Evolutionary conservation across 1,140 invertebrate genomes (phyloP).

Genomic region (Drosophila pruinosa): DNA sequence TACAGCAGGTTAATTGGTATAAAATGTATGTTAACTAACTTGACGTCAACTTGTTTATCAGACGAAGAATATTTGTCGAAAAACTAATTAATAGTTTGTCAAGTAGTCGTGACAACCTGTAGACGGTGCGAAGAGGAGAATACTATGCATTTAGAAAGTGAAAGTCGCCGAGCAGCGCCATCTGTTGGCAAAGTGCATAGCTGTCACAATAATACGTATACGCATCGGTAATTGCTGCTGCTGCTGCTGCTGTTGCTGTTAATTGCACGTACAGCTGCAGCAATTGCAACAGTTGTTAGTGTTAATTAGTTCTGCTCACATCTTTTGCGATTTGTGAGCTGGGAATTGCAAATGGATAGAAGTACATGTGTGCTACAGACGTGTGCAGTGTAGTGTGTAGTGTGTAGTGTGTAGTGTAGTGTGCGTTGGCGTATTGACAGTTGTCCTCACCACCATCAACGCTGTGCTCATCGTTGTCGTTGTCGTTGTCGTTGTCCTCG

Average conservation of each 20-base stretch:
- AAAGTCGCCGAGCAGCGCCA: not conserved
- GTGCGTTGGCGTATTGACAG: constrained; percentile 3
- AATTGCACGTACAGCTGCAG: constrained; percentile 8
- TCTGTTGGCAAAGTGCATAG: constrained; percentile 11
- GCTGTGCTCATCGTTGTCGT: not conserved
- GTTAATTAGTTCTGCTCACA: constrained; percentile 24
- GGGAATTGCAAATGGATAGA: constrained; percentile 9
- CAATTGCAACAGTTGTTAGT: not conserved
- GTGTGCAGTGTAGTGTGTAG: not conserved
- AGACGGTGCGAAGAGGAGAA: not conserved
- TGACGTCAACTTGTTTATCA: too few species aligned
- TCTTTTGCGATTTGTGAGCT: constrained; percentile 19
- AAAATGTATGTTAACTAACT: too few species aligned
- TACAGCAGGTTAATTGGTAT: too few species aligned
- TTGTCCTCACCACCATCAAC: not conserved
- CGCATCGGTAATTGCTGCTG: not conserved
- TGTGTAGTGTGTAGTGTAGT: not conserved
- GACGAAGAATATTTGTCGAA: too few species aligned
- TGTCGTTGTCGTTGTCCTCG: not conserved
- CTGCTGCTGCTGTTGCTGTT: not conserved
- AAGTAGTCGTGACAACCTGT: too few species aligned
- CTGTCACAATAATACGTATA: not conserved
- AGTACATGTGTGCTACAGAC: not conserved
- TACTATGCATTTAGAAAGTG: too few species aligned
- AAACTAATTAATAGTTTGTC: not conserved